phyloP scores from a whole-genome alignment of 2,888 invertebrate genomes.

The Ecdyonurus torrentis region DNA sequence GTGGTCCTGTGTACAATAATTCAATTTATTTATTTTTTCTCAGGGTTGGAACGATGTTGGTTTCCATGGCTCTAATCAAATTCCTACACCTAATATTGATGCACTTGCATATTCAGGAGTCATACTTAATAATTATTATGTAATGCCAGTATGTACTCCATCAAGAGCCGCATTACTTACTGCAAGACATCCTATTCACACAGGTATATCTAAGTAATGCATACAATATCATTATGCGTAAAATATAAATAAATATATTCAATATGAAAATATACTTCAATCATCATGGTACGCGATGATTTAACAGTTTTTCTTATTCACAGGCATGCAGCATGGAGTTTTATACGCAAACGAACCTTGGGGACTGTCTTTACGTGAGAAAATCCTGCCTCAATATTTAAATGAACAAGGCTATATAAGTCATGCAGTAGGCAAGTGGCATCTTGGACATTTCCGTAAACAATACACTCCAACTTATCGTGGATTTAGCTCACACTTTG shows the following conservation, averaged over 20 bases:
- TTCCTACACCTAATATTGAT: constrained; percentile 1
- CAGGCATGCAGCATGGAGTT: constrained; percentile 29
- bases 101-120: constrained; percentile 61
- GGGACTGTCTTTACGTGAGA: constrained; percentile 28
- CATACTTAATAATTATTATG: constrained; percentile 55
- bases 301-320: too few species aligned
- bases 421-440: constrained; percentile 32
- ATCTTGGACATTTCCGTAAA: constrained; percentile 47
- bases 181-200: constrained; percentile 82
- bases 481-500: constrained; percentile 66
- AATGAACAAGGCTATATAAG: constrained; percentile 27
- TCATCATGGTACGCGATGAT: too few species aligned
- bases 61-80: constrained; percentile 57
- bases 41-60: constrained; percentile 91
- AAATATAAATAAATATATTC: too few species aligned
- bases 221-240: too few species aligned
- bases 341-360: constrained; percentile 25
- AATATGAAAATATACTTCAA: too few species aligned
- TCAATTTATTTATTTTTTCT: too few species aligned
- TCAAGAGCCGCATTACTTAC: constrained; percentile 54
- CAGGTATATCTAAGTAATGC: too few species aligned
- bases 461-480: constrained; percentile 55
- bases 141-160: neutral
- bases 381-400: constrained; percentile 28
- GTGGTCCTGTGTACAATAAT: too few species aligned